Evolutionary conservation across 2,113 vertebrate species (phyloP).

Genomic region (Chaetops frenatus): DNA sequence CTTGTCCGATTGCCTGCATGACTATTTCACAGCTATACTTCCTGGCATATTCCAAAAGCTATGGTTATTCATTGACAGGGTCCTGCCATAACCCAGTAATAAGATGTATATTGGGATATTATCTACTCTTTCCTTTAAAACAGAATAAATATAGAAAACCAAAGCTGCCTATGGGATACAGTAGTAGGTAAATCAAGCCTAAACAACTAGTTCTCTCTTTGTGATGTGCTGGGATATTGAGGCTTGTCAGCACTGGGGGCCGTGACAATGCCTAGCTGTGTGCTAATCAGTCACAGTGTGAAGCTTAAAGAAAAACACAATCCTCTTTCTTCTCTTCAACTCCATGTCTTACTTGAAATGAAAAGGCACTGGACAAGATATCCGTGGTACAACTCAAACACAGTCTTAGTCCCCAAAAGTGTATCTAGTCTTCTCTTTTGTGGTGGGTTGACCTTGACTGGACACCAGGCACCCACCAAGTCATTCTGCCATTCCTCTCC

Average conservation of each 20-base stretch:
- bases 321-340: not conserved
- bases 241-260: not conserved
- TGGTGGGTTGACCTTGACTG: not conserved
- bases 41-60: not conserved
- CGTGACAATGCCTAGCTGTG: not conserved
- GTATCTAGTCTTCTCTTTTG: not conserved
- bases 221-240: not conserved
- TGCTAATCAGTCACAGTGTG: not conserved
- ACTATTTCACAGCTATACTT: not conserved
- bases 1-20: not conserved
- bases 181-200: not conserved
- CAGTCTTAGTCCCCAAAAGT: not conserved
- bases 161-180: not conserved
- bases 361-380: not conserved
- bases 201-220: not conserved
- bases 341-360: not conserved
- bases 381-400: not conserved
- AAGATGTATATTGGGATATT: not conserved
- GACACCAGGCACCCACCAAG: not conserved
- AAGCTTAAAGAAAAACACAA: not conserved
- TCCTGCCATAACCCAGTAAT: not conserved
- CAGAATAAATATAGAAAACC: not conserved
- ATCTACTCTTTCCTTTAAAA: not conserved
- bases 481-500: not conserved
- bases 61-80: not conserved